Conservation (phyloP, 2,797 vertebrate species). For the Sandelia bainsii region DNA sequence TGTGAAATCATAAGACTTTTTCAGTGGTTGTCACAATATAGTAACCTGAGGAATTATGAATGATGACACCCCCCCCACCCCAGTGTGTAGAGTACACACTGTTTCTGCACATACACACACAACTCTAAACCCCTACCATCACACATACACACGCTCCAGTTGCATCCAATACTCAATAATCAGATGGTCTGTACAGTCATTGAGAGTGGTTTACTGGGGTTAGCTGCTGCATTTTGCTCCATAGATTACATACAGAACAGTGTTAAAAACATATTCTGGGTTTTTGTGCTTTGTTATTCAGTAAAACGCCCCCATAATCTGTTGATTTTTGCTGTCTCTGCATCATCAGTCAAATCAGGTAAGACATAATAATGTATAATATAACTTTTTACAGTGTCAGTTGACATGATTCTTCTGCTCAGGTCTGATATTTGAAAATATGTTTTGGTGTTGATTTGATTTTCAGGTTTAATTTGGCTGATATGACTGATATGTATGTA, state of each 20-base stretch:
- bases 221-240: constrained; percentile 2
- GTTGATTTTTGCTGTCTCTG: neutral
- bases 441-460: neutral
- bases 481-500: neutral
- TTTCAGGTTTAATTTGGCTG: neutral
- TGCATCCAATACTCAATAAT: constrained; percentile 6
- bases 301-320: too few species aligned
- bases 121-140: neutral
- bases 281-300: neutral
- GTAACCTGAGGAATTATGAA: constrained; percentile 16
- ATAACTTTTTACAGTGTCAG: too few species aligned
- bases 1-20: too few species aligned
- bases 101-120: constrained; percentile 28
- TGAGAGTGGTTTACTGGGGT: constrained; percentile 9
- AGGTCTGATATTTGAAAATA: neutral
- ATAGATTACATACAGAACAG: neutral
- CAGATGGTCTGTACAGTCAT: neutral
- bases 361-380: neutral
- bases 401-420: neutral
- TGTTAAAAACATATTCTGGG: neutral
- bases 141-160: constrained; percentile 12
- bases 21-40: neutral
- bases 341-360: constrained; percentile 41
- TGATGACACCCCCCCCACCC: neutral
- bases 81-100: too few species aligned